These are phyloP conservation scores for Poecilobothrus nobilitatus DNA, from an alignment of 2,888 invertebrate species.

Conservation along the genomic window DNA sequence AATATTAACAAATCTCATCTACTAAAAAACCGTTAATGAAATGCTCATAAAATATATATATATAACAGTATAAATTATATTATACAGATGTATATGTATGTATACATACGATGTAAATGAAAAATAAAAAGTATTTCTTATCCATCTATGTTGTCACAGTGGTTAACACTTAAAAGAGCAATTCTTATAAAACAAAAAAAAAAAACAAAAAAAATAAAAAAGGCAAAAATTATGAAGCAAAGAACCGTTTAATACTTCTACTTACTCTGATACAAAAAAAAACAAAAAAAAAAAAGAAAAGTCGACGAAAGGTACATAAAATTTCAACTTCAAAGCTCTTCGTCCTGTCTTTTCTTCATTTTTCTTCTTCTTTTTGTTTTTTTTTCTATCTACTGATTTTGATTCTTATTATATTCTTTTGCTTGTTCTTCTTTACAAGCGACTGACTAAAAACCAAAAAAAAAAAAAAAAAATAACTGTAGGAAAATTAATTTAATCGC, in stretches of 20 bases:
- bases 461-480: neutral
- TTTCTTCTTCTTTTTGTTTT: neutral
- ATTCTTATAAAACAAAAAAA: neutral
- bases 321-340: slow-evolving; percentile 2
- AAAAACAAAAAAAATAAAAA: no score
- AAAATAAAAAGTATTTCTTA: neutral
- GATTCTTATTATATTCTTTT: no score
- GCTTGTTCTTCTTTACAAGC: neutral
- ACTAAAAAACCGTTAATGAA: neutral
- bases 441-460: neutral
- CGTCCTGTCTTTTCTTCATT: neutral
- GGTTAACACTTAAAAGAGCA: slow-evolving; percentile 6
- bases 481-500: slow-evolving; percentile 2
- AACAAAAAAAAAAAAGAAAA: neutral
- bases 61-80: no score
- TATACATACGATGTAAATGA: neutral
- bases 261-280: neutral
- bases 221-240: no score
- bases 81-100: no score
- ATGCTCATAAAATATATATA: neutral
- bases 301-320: neutral
- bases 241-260: neutral
- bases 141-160: neutral
- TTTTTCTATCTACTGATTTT: neutral
- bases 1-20: neutral